Percentiles rank a stretch among this genome's conserved stretches.
These are phyloP conservation scores for Actinopyga echinites DNA, from an alignment of 53 echinoderm and acorn worm species.

Conservation along the genomic window DNA sequence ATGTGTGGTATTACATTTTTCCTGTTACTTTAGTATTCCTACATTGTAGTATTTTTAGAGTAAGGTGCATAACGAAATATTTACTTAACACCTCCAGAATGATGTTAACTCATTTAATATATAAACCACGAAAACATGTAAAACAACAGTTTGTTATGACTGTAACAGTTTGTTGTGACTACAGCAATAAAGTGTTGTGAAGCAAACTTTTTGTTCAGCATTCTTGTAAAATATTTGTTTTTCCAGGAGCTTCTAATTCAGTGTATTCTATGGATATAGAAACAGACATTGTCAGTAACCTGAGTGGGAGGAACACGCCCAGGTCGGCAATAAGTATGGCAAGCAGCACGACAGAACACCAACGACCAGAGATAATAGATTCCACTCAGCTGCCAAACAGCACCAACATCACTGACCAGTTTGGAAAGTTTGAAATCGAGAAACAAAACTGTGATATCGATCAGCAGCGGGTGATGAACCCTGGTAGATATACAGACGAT, in stretches of 20 bases:
- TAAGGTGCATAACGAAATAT: too few species aligned
- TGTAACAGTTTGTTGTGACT: not conserved
- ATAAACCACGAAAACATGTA: too few species aligned
- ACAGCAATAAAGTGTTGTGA: not conserved
- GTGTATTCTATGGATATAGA: conserved; percentile 98
- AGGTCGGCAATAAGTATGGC: conserved; percentile 90
- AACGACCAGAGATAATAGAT: conserved; percentile 86
- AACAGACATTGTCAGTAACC: conserved; percentile 81
- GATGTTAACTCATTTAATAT: too few species aligned
- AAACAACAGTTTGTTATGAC: not conserved
- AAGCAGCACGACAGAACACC: conserved; percentile 85
- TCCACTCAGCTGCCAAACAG: conserved; percentile 89
- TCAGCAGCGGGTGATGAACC: conserved; percentile 31
- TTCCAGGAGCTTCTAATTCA: conserved; percentile 74
- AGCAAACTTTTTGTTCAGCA: too few species aligned
- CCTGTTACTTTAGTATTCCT: too few species aligned
- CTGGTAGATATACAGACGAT: conserved; percentile 11
- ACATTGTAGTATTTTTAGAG: too few species aligned
- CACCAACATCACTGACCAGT: conserved; percentile 94
- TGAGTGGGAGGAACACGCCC: conserved; percentile 92
- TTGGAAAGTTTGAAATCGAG: conserved; percentile 98
- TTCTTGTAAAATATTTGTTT: not conserved
- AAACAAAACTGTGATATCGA: conserved; percentile 70
- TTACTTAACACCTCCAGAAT: too few species aligned
- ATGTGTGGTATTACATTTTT: too few species aligned